Evolutionary conservation across 2,113 vertebrate species (phyloP), one percentile per base, ranked within the genome.

Genomic region (Polyodon spathula): DNA sequence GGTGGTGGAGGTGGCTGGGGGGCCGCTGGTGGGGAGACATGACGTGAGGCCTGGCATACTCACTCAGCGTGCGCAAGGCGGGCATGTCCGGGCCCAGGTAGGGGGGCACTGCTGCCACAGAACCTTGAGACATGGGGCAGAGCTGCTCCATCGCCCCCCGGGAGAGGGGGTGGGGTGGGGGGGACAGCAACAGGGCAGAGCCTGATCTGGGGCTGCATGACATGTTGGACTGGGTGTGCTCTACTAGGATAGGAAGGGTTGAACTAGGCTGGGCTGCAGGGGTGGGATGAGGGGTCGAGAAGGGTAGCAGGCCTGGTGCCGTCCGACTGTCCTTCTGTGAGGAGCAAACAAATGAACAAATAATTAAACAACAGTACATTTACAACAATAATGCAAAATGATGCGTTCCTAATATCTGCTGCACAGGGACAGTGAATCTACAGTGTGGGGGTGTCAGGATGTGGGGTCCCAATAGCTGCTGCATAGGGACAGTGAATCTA

Each of bases 11-110:
- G 5, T 89, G 86, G 58, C 82, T 78, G 51, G 87, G 85, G 42
- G 80, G 73, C 37, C 88, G 73, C 1, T 72, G 65, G 42, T 76
- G 76, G 39, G 93, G 94, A 67, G 94, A 97, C 89, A 97, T 97
- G 54, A 93, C 92, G 2, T 97, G 95, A n/a, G 96, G 95, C 50
- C 94, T 90, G 3, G 95, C 96, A 0, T 99, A 99, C 73, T 99
- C 94, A 5, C 96, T 99, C 55, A 99, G 88, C 12, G 96, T 98
- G 77, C 95, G 93, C 64, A 97, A 78, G 4, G 95, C 94, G 0
- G 95, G 96, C 3, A 94, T 98, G 78, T 99, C 96, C 0, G 96
- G 94, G 50, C 96, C 96, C 70, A 99, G 78, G 73, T 97, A 99
- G 0, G 96, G 94, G 14, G 92, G 93, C 59, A 95, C 94, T n/a